Base-by-base conservation (phyloP, 2,797 vertebrate species). In the Chromobotia macracanthus region DNA sequence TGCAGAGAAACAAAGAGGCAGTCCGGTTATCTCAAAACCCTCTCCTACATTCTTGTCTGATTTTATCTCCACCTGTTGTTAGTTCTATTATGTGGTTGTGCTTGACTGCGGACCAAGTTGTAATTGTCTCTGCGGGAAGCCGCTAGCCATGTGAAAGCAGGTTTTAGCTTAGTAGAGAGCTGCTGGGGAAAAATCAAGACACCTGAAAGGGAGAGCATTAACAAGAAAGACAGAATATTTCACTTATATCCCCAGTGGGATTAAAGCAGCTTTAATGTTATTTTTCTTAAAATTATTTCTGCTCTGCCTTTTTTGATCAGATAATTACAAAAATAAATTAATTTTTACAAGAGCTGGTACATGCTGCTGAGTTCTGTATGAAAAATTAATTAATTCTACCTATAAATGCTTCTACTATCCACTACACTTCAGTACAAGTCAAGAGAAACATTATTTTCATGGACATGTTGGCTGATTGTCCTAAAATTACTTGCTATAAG, bases 111-210 rank as follows among this genome's bases (percentile, higher is more conserved):
- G 58, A 77, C 73, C 56, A 19, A 71, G 67, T 58, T 76, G 67
- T 76, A 61, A 70, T 75, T 66, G 80, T 77, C 73, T 81, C 73
- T 41, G 67, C 2, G 75, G 75, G 55, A n/a, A 61, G 53, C 19
- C 38, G 55, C 72, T 69, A 61, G 65, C 16, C 3, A 19, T 35
- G 66, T n/a, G 55, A 38, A 69, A 21, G 55, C 25, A 58, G 68
- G 68, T 71, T 77, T 66, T 61, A 81, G 35, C 56, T 28, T 53
- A 70, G 56, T 58, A n/a, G 44, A 63, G 72, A 21, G n/a, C 72
- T 63, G 18, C 61, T 13, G 10, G 56, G 18, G 31, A 18, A 69
- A 63, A 25, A 60, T 65, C 66, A 25, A 65, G 58, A 77, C 58
- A 76, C 58, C 38, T 77, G 19, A 65, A 65, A 15, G 25, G 21